A percentile compares a stretch with the other conserved stretches of the same genome.
Conservation (phyloP, 2,888 invertebrate species). For the Notocelia uddmanniana region DNA sequence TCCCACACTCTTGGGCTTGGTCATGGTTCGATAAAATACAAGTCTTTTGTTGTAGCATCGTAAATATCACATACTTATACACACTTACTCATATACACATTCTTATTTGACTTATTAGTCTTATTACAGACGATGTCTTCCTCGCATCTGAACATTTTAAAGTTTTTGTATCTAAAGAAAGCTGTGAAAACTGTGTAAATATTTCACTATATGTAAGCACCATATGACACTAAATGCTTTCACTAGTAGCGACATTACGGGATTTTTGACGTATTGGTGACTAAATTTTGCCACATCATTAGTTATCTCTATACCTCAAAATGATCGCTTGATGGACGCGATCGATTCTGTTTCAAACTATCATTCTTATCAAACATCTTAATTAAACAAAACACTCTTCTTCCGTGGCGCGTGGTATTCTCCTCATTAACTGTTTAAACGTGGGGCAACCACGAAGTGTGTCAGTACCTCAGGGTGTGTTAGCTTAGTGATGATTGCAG, state of each 20-base stretch:
- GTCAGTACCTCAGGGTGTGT: slow-evolving; percentile 19
- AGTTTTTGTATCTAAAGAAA: background rate
- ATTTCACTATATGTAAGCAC: background rate
- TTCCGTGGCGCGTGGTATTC: slow-evolving; percentile 12
- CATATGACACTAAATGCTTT: slow-evolving; percentile 22
- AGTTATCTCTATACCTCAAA: background rate
- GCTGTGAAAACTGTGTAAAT: background rate
- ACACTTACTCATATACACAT: no score
- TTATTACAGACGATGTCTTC: slow-evolving; percentile 24
- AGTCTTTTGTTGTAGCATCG: slow-evolving; percentile 23
- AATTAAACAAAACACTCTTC: slow-evolving; percentile 32
- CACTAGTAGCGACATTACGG: slow-evolving; percentile 6
- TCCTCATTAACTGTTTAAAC: slow-evolving; percentile 17
- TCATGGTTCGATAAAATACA: slow-evolving; percentile 38
- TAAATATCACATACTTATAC: slow-evolving; percentile 15
- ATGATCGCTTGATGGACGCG: background rate
- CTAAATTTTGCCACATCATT: background rate
- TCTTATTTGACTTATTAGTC: slow-evolving; percentile 1
- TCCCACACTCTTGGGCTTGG: slow-evolving; percentile 35
- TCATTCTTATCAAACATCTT: slow-evolving; percentile 18
- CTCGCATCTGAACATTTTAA: slow-evolving; percentile 5
- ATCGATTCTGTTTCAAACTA: background rate
- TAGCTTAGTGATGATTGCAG: slow-evolving; percentile 24
- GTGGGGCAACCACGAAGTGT: slow-evolving; percentile 35
- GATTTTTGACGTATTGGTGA: background rate